phyloP scores from a whole-genome alignment of 2,888 invertebrate genomes.

The Perizoma flavofasciatum region DNA sequence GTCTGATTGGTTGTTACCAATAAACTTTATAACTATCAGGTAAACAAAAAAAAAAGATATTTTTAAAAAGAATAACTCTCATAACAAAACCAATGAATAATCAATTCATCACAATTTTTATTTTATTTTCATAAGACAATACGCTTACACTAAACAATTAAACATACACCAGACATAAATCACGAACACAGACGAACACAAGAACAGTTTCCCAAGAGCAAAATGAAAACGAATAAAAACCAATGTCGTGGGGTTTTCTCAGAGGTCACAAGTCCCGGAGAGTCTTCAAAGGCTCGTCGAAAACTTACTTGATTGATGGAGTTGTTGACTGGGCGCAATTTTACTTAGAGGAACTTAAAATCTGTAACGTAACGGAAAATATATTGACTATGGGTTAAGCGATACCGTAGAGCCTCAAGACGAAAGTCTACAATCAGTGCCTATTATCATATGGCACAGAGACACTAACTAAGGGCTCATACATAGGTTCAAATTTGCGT shows the following conservation, averaged over 20 bases:
- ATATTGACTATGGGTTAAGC: conserved; percentile 8
- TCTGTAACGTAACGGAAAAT: conserved; percentile 28
- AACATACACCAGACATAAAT: conserved; percentile 13
- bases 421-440: too few species aligned
- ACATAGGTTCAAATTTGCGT: too few species aligned
- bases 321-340: conserved; percentile 14
- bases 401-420: too few species aligned
- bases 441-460: too few species aligned
- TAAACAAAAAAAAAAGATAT: too few species aligned
- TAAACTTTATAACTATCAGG: too few species aligned
- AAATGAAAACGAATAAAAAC: background rate
- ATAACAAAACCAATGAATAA: too few species aligned
- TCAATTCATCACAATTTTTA: conserved; percentile 9
- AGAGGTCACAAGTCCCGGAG: conserved; percentile 18
- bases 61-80: too few species aligned
- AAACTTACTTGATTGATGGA: conserved; percentile 31
- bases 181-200: conserved; percentile 9
- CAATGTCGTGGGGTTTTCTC: background rate
- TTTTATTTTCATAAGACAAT: conserved; percentile 19
- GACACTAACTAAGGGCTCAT: too few species aligned
- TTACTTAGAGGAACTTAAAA: conserved; percentile 12
- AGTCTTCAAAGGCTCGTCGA: conserved; percentile 7
- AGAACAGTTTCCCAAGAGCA: background rate
- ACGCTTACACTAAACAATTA: conserved; percentile 29
- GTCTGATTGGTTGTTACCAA: too few species aligned